Conservation (phyloP, 1,140 invertebrate genomes). For the Camponotus vicinus region DNA sequence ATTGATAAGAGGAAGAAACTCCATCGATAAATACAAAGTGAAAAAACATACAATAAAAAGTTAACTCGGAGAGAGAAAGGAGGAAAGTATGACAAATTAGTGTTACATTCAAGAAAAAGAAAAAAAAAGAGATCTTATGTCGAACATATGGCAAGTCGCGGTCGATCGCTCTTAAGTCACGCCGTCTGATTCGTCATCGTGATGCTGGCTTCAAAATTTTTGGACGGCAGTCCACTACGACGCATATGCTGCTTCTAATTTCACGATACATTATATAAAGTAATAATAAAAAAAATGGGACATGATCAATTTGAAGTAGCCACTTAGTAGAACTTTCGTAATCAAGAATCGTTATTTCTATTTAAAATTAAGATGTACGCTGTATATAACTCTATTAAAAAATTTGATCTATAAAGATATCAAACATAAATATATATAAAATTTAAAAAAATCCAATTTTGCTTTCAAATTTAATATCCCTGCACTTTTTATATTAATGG, state of each 20-base stretch:
- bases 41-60: background rate
- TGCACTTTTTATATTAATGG: background rate
- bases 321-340: background rate
- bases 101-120: conserved; percentile 25
- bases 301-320: background rate
- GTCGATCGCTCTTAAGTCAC: conserved; percentile 66
- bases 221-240: conserved; percentile 6
- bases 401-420: no score
- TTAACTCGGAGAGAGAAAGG: background rate
- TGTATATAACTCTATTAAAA: background rate
- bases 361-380: background rate
- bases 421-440: no score
- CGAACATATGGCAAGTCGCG: conserved; percentile 58
- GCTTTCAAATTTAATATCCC: no score
- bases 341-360: background rate
- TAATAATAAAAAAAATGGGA: background rate
- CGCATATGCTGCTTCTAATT: conserved; percentile 57
- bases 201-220: background rate
- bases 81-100: background rate
- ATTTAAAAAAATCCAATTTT: no score
- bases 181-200: conserved; percentile 69
- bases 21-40: background rate
- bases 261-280: conserved; percentile 1
- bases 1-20: background rate
- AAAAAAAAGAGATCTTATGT: conserved; percentile 42